Percentiles rank a stretch among this genome's conserved stretches.
These are phyloP conservation scores for Gadus chalcogrammus DNA, from an alignment of 2,113 vertebrate genomes.

Conservation along the genomic window DNA sequence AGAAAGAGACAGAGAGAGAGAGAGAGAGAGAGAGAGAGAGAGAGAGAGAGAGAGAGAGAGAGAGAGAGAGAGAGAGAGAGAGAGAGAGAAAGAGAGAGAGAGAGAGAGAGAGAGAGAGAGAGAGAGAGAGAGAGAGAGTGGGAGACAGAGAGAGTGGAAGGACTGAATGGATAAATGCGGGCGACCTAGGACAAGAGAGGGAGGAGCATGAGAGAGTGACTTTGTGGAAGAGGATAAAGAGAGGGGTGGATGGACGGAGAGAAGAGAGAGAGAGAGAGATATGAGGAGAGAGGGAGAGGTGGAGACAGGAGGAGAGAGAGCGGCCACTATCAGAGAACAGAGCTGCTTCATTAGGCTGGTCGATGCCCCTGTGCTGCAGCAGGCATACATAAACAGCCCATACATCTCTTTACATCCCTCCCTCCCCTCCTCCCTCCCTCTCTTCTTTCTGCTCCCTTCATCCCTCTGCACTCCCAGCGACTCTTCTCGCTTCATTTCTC, in stretches of 20 bases:
- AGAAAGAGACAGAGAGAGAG: no score
- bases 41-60: no score
- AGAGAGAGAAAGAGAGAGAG: no score
- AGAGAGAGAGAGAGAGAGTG: slow-evolving; percentile 2
- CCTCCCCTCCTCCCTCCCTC: no score
- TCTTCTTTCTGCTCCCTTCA: no score
- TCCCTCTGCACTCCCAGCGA: no score
- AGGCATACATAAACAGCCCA: slow-evolving; percentile 29
- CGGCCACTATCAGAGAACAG: slow-evolving; percentile 34
- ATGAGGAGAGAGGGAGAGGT: neutral
- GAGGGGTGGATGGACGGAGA: neutral
- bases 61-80: no score
- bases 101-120: no score
- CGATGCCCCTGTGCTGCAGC: slow-evolving; percentile 20
- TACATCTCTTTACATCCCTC: neutral
- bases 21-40: no score
- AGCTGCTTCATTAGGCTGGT: slow-evolving; percentile 45
- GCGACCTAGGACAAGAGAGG: slow-evolving; percentile 11
- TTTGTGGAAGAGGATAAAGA: neutral
- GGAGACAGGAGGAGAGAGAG: slow-evolving; percentile 15
- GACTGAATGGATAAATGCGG: neutral
- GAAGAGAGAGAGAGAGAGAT: neutral
- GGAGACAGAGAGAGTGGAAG: neutral
- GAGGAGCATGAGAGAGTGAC: slow-evolving; percentile 4
- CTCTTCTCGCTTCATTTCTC: no score